Percentiles rank a stretch among this genome's conserved stretches.
Conservation (phyloP, 2,888 invertebrate species). For the Drosophila rellima region DNA sequence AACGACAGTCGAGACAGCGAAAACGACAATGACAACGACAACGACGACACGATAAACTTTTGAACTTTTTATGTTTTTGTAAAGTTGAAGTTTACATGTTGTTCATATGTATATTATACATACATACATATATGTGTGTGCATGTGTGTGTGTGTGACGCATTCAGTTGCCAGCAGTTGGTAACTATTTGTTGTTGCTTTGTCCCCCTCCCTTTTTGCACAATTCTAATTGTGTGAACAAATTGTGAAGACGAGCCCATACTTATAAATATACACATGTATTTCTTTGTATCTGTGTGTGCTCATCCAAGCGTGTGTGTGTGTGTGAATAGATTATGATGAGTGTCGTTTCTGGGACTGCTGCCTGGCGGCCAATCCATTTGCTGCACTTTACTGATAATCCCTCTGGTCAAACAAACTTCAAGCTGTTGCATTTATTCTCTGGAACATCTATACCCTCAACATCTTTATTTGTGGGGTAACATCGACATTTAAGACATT, state of each 20-base stretch:
- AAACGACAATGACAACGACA: too few species aligned
- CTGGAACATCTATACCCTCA: not conserved
- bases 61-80: slow-evolving; percentile 58
- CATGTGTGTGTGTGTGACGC: slow-evolving; percentile 46
- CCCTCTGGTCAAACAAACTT: slow-evolving; percentile 46
- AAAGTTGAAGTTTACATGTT: slow-evolving; percentile 37
- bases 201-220: not conserved
- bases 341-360: slow-evolving; percentile 48
- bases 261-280: not conserved
- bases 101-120: slow-evolving; percentile 1
- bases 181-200: slow-evolving; percentile 34
- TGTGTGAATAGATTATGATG: slow-evolving; percentile 38
- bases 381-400: slow-evolving; percentile 75
- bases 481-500: not conserved
- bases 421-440: slow-evolving; percentile 36
- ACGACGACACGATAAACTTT: slow-evolving; percentile 74
- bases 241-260: slow-evolving; percentile 36
- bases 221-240: slow-evolving; percentile 67
- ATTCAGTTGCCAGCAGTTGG: slow-evolving; percentile 49
- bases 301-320: not conserved
- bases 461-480: not conserved
- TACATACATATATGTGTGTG: not conserved
- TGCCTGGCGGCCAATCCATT: slow-evolving; percentile 55
- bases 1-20: slow-evolving; percentile 56
- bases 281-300: not conserved